A percentile compares a stretch with the other conserved stretches of the same genome.
These are phyloP conservation scores for Lepilemur septentrionalis DNA, from an alignment of 2,797 vertebrate species.

Conservation along the genomic window DNA sequence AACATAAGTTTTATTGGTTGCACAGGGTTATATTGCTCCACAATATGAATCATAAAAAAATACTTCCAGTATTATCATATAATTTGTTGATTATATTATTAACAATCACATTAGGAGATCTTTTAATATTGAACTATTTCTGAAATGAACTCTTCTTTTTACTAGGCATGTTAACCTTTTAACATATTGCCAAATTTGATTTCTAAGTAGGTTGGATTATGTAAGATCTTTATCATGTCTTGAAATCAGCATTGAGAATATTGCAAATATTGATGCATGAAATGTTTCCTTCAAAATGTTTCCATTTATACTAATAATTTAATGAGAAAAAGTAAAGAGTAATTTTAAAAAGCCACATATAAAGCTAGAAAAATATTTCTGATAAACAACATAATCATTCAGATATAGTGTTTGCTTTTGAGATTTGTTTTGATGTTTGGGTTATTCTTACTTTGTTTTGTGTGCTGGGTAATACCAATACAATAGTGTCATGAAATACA, in stretches of 20 bases:
- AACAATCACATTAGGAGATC: neutral
- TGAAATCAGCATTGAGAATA: neutral
- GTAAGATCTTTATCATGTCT: neutral
- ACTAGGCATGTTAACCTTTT: neutral
- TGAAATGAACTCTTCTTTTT: neutral
- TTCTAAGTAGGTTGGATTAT: neutral
- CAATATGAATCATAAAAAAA: neutral
- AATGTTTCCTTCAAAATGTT: neutral
- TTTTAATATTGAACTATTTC: neutral
- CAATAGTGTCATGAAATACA: neutral
- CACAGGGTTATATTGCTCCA: no score
- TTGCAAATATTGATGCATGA: neutral
- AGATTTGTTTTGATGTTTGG: neutral
- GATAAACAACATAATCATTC: neutral
- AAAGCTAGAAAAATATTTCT: neutral
- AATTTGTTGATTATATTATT: neutral
- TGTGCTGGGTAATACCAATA: neutral
- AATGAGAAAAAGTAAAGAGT: neutral
- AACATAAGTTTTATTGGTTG: no score
- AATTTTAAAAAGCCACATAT: neutral
- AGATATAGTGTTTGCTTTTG: neutral
- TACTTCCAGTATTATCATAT: neutral
- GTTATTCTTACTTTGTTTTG: neutral
- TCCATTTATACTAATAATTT: conserved; percentile 8
- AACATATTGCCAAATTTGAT: neutral